Conservation (phyloP, 2,888 invertebrate genomes). For the Caenorhabditis wallacei region DNA sequence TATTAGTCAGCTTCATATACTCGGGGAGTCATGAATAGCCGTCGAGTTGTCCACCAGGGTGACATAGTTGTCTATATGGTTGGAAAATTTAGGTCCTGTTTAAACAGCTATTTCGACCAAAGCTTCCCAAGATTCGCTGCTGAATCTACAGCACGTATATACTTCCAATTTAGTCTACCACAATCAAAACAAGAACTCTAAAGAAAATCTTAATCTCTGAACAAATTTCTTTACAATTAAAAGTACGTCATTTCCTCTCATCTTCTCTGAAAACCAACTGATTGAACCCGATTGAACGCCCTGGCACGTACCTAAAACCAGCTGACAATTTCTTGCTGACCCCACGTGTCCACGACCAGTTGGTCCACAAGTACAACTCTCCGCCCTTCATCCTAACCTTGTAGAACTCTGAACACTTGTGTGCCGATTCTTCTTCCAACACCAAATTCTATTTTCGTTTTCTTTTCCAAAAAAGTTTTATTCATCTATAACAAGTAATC, state of each 20-base stretch:
- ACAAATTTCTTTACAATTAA: too few relatives aligned
- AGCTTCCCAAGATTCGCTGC: too few relatives aligned
- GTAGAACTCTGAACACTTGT: background rate
- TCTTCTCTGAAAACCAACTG: background rate
- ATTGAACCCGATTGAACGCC: background rate
- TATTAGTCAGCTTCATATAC: background rate
- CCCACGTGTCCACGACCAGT: background rate
- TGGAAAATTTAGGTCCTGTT: too few relatives aligned
- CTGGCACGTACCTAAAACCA: background rate
- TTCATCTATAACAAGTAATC: background rate
- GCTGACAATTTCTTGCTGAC: background rate
- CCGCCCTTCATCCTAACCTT: background rate
- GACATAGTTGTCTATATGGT: too few relatives aligned
- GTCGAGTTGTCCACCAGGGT: too few relatives aligned
- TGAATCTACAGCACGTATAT: too few relatives aligned
- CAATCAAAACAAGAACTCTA: too few relatives aligned
- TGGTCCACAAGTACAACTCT: background rate
- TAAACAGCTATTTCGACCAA: too few relatives aligned
- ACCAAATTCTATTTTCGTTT: background rate
- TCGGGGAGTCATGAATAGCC: background rate
- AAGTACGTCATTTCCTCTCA: background rate
- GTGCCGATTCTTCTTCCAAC: background rate
- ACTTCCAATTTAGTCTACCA: too few relatives aligned
- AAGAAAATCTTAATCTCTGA: too few relatives aligned
- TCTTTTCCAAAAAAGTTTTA: background rate